phyloP scores from a whole-genome alignment of 23 tunicate species.

The Ascidia mentula region DNA sequence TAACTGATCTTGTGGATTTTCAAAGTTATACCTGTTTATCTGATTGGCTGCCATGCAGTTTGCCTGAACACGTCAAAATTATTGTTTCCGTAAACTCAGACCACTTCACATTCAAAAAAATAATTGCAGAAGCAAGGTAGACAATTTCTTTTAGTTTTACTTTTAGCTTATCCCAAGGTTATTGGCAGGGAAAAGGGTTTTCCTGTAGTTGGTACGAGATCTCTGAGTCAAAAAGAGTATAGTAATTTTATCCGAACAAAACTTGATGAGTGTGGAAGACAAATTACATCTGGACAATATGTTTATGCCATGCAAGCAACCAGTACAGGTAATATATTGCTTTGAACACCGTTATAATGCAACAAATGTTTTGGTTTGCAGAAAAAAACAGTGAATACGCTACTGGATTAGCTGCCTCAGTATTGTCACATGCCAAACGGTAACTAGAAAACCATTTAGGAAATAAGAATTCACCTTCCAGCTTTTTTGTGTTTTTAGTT shows the following conservation, averaged over 20 bases:
- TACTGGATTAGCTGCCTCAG: neutral
- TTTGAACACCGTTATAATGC: neutral
- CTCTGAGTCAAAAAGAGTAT: neutral
- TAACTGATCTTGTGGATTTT: conserved; percentile 27
- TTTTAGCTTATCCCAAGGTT: no score
- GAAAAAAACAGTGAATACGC: neutral
- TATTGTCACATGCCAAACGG: neutral
- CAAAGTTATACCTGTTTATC: neutral
- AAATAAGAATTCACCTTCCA: neutral
- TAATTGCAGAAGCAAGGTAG: neutral
- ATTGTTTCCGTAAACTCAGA: conserved; percentile 27
- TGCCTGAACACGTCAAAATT: conserved; percentile 41
- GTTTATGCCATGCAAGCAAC: conserved; percentile 40
- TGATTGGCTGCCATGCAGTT: conserved; percentile 28
- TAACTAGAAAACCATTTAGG: neutral
- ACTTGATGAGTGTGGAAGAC: conserved; percentile 15
- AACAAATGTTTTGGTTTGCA: neutral
- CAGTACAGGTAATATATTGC: neutral
- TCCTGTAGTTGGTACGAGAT: neutral
- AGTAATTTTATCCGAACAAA: neutral
- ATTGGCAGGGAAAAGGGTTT: neutral
- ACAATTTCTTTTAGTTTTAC: neutral
- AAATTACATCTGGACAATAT: conserved; percentile 51
- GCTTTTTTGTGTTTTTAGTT: neutral
- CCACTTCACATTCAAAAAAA: neutral